Percentiles rank a stretch among this genome's conserved stretches.
phyloP scores from a whole-genome alignment of 2,113 vertebrate genomes.

The Ariopsis seemanni region DNA sequence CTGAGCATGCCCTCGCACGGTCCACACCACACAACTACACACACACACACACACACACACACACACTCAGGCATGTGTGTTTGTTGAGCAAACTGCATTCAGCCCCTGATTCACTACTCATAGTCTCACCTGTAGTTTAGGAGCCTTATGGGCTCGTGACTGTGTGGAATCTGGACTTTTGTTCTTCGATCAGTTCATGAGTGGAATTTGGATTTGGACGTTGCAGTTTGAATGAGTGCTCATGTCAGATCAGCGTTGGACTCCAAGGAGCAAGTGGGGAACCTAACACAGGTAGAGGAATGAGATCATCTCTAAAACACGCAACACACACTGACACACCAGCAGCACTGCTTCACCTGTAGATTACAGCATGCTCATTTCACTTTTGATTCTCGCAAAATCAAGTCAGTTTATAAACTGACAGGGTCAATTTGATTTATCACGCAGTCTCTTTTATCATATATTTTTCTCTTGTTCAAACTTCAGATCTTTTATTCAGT shows the following conservation, averaged over 20 bases:
- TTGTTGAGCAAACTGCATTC: conserved; percentile 37
- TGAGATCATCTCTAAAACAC: not conserved
- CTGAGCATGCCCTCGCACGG: conserved; percentile 57
- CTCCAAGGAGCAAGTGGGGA: conserved; percentile 70
- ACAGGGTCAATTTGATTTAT: not conserved
- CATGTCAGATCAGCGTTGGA: conserved; percentile 71
- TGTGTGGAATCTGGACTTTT: not conserved
- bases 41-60: conserved; percentile 32
- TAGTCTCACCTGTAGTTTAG: conserved; percentile 13
- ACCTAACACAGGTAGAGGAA: conserved; percentile 73
- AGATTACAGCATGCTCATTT: not conserved
- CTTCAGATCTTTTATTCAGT: not conserved
- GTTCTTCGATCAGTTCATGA: conserved; percentile 40
- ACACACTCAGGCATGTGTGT: conserved; percentile 30
- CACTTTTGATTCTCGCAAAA: not conserved
- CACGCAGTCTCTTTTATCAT: not conserved
- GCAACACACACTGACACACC: not conserved
- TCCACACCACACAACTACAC: conserved; percentile 43
- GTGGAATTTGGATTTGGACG: conserved; percentile 25
- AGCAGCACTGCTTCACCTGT: not conserved
- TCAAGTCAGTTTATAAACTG: not conserved
- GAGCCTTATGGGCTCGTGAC: not conserved
- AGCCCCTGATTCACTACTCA: conserved; percentile 2
- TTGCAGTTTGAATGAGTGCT: conserved; percentile 48
- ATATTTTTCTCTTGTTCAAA: not conserved